A percentile compares a stretch with the other conserved stretches of the same genome.
Evolutionary conservation across 2,888 invertebrate species (phyloP).

Genomic region (Eugnorisma glareosa): DNA sequence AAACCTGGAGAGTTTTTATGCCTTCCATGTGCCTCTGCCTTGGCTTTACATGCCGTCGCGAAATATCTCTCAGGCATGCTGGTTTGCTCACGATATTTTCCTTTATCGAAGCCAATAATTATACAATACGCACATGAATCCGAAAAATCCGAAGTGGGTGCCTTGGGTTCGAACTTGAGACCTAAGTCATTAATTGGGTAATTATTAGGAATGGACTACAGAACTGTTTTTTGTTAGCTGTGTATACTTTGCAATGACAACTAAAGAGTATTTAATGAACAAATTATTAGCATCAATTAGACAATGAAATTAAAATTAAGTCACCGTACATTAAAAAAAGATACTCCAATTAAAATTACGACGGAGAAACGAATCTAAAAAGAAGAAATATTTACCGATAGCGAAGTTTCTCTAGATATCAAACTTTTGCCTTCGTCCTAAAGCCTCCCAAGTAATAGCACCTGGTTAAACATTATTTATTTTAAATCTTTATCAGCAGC

Average conservation of each 20-base stretch:
- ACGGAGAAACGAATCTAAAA: constrained; percentile 15
- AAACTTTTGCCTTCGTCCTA: constrained; percentile 30
- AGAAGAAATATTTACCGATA: constrained; percentile 29
- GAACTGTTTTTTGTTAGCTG: background rate
- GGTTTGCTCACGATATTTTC: no score
- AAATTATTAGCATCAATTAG: no score
- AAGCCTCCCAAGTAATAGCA: constrained; percentile 18
- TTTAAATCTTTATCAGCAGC: constrained; percentile 66
- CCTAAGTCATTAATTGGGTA: no score
- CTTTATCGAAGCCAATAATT: no score
- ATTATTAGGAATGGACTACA: background rate
- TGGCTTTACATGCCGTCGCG: no score
- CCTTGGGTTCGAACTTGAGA: no score
- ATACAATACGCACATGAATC: no score
- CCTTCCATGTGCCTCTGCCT: no score
- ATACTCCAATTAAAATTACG: constrained; percentile 22
- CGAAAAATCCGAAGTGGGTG: no score
- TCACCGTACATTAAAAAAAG: background rate
- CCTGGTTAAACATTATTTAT: constrained; percentile 63
- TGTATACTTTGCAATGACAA: background rate
- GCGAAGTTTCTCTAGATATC: constrained; percentile 14
- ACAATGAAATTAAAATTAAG: background rate
- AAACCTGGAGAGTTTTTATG: no score
- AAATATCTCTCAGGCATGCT: no score
- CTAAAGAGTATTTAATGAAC: background rate